A percentile compares a stretch with the other conserved stretches of the same genome.
Evolutionary conservation across 1,140 invertebrate genomes (phyloP).

Genomic region (Sycobia sp.): DNA sequence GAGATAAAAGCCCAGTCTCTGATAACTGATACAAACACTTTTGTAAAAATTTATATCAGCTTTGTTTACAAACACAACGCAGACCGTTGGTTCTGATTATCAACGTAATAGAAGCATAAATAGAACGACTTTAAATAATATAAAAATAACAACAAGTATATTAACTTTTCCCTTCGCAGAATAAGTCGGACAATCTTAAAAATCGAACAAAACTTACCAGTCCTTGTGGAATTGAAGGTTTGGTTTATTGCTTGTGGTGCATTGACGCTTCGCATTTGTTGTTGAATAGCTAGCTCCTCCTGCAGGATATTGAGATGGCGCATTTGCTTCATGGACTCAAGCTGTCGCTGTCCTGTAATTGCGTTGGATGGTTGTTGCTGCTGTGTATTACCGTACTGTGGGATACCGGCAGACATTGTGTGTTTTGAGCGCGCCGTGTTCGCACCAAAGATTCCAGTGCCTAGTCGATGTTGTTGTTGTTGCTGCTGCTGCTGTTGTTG

Average conservation of each 20-base stretch:
- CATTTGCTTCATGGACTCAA: constrained; percentile 56
- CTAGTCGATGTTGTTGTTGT: constrained; percentile 58
- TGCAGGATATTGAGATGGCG: constrained; percentile 55
- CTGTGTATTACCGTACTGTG: constrained; percentile 3
- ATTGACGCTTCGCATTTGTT: constrained; percentile 46
- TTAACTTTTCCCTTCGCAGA: too few species aligned
- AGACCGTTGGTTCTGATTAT: too few species aligned
- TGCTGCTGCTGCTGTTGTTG: constrained; percentile 50
- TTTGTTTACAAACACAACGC: too few species aligned
- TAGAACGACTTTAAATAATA: constrained; percentile 11
- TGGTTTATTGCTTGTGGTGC: constrained; percentile 58
- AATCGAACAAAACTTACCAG: constrained; percentile 43
- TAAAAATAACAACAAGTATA: background rate
- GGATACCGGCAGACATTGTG: constrained; percentile 31
- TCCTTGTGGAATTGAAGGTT: constrained; percentile 54
- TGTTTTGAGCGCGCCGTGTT: constrained; percentile 51
- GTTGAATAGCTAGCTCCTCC: constrained; percentile 12
- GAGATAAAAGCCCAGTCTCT: too few species aligned
- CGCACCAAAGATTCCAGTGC: constrained; percentile 46
- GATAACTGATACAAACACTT: too few species aligned
- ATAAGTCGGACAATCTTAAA: too few species aligned
- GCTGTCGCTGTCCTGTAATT: constrained; percentile 53
- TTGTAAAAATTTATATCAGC: too few species aligned
- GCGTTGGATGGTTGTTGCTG: constrained; percentile 34
- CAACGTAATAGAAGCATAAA: too few species aligned